Evolutionary conservation across 2,113 vertebrate species (phyloP).

Genomic region (Aplodontia rufa): DNA sequence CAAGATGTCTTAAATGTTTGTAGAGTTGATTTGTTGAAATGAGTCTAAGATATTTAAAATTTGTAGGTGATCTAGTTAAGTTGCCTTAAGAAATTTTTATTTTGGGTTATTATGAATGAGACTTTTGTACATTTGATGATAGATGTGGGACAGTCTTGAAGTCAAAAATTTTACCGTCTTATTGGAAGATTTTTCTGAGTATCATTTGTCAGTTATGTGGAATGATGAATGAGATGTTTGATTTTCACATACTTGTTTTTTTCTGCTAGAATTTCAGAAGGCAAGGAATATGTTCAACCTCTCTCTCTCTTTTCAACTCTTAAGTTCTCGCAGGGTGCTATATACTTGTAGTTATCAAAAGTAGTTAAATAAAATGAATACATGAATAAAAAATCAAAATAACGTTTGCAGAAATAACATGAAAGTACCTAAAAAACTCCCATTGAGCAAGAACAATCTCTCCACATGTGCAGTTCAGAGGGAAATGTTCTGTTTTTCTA

Average conservation of each 20-base stretch:
- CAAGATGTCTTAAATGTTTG: neutral
- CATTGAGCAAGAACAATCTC: neutral
- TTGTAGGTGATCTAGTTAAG: neutral
- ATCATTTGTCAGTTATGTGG: neutral
- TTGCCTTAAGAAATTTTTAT: neutral
- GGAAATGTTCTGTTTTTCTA: neutral
- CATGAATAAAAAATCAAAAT: neutral
- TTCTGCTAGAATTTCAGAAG: neutral
- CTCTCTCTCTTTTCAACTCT: neutral
- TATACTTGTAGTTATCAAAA: neutral
- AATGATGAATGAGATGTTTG: neutral
- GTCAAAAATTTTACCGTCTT: neutral
- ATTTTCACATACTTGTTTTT: neutral
- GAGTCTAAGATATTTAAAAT: neutral
- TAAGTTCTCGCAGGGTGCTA: neutral
- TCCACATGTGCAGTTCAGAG: neutral
- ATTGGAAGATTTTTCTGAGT: neutral
- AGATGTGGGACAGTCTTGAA: neutral
- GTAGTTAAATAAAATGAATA: neutral
- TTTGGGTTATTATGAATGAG: neutral
- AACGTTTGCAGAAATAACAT: neutral
- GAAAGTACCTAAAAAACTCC: neutral
- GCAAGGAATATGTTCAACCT: neutral
- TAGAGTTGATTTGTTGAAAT: neutral
- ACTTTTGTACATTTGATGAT: neutral